Evolutionary conservation across 2,888 invertebrate genomes (phyloP), one percentile per base, ranked within the genome.

Genomic region (Yponomeuta cagnagella): DNA sequence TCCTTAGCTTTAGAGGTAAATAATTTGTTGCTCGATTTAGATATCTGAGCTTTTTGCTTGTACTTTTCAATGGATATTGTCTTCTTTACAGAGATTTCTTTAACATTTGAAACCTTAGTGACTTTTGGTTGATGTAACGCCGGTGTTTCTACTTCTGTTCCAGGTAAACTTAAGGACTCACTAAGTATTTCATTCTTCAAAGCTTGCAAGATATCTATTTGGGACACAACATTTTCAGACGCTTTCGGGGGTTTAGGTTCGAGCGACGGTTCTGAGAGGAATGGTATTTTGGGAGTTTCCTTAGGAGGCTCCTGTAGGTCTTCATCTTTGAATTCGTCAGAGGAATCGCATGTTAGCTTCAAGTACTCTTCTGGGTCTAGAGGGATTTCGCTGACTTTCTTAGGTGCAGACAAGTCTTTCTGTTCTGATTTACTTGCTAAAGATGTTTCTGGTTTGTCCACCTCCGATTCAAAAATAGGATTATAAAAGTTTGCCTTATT

Each of bases 31-130:
- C 10, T 15, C 43, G 31, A 58, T 15, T 48, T 70, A 10, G 70
- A 58, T 12, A n/a, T 43, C 10, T 43, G 23, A 30, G 15, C 75
- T 74, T 90, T 92, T 73, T 87, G 82, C 80, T 92, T 93, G 74
- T 93, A 93, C 65, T 85, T 92, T 78, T 92, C 92, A 66, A 93
- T 86, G 9, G 92, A 90, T 73, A 93, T 93, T 77, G 90, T 83
- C 79, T 89, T 92, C 73, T 89, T 90, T 9, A 82, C 80, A 43
- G 82, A 76, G 69, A 85, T 80, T 78, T 86, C 85, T 74, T 83
- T 79, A 63, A 82, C 82, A 71, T 80, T 87, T 15, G 83, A 80
- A 10, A 91, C 87, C 82, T 91, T 91, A 23, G 82, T 83, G 43
- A 91, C 65, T 81, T 91, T 91, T 5, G 92, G 91, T 75, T 88